Base-by-base conservation (phyloP, 2,797 vertebrate genomes). In the Muraenolepis orangiensis region DNA sequence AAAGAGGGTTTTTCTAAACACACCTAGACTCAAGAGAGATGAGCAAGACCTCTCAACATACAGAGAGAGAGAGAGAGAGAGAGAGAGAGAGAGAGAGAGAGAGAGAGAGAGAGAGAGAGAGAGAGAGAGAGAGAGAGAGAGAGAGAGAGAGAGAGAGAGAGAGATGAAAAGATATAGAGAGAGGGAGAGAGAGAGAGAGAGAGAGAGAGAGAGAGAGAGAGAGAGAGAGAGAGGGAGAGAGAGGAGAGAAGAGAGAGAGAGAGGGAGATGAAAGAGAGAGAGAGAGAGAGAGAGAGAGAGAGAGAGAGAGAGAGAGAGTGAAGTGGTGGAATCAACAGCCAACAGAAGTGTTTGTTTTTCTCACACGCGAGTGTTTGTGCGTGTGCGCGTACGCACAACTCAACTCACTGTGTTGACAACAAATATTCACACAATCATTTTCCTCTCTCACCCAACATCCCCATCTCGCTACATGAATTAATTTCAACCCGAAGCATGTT, bases 1-100 rank as follows among this genome's bases (percentile, higher is more conserved):
- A 73, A 78, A 61, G n/a, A 74, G 7, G 30, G 38, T 70, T 72
- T 75, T 76, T 76, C 29, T 72, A n/a, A 18, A 28, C 42, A 64
- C n/a, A 64, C 57, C 57, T 64, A 26, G 57, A n/a, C 71, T 72
- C 18, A 57, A 61, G 42, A 57, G 29, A 74, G 72, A 72, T 72
- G 66, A 81, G 66, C 67, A 29, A 20, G 0, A 75, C 40, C 74
- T 77, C n/a, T 26, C 75, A 77, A 72, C 72, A 40, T 71, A 28
- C 14, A 71, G 75, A 38, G 71, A 34, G 14, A 68, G 34, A 7
- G 46, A 20, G 51, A 57, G 5, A n/a, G 46, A 51, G 51, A 61
- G 51, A 61, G 51, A 8, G 51, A 61, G 51, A 1, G n/a, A 23
- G n/a, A 61, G 46, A n/a, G 46, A n/a, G 46, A 8, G 51, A 57